These are phyloP conservation scores for Aphrophora alni DNA, from an alignment of 2,888 invertebrate species.

Conservation along the genomic window DNA sequence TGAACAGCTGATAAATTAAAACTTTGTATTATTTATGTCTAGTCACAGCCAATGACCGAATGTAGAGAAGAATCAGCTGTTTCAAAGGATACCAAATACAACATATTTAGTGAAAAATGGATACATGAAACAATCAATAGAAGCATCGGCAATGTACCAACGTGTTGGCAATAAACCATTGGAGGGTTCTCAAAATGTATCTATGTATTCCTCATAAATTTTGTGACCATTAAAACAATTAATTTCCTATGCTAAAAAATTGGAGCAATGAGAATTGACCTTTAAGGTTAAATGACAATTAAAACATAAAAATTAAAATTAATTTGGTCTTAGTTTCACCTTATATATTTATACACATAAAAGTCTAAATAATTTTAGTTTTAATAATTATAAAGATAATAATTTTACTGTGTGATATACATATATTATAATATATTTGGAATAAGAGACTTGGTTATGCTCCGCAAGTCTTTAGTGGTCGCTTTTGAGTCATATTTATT, in stretches of 20 bases:
- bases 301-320: no score
- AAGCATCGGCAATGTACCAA: background rate
- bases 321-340: background rate
- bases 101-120: background rate
- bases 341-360: background rate
- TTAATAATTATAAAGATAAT: background rate
- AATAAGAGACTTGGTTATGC: background rate
- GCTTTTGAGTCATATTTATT: conserved; percentile 91
- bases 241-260: no score
- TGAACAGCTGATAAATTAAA: background rate
- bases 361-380: no score
- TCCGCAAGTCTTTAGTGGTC: conserved; percentile 47
- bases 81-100: background rate
- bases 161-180: background rate
- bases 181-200: no score
- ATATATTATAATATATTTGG: background rate
- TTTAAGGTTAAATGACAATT: no score
- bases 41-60: background rate
- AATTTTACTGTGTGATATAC: background rate
- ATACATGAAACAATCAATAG: background rate
- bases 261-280: no score
- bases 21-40: background rate
- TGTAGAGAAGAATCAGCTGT: background rate
- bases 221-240: no score
- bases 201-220: no score